These are phyloP conservation scores for Anodontia alba DNA, from an alignment of 2,888 invertebrate species.

Conservation along the genomic window DNA sequence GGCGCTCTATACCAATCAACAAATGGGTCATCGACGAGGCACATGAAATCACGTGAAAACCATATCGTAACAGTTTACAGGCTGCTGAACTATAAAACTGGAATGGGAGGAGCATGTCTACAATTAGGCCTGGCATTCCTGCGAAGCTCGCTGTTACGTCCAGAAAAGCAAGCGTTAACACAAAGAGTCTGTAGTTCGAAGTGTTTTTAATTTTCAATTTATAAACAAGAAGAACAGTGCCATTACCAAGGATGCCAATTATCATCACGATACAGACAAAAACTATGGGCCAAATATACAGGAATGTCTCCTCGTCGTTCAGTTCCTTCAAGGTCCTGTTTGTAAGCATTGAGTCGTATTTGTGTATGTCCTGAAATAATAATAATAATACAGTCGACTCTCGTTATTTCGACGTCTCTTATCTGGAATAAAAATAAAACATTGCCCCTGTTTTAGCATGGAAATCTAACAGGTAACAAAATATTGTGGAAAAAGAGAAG, in stretches of 20 bases:
- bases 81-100: neutral
- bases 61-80: constrained; percentile 15
- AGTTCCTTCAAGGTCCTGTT: neutral
- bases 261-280: constrained; percentile 1
- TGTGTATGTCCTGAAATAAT: too few relatives aligned
- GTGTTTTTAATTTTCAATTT: neutral
- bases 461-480: too few relatives aligned
- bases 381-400: too few relatives aligned
- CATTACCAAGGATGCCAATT: constrained; percentile 7
- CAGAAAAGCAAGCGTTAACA: neutral
- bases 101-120: neutral
- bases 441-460: too few relatives aligned
- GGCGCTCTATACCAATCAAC: constrained; percentile 11
- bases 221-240: neutral
- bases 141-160: neutral
- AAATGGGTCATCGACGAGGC: constrained; percentile 4
- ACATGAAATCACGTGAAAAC: neutral
- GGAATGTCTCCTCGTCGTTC: neutral
- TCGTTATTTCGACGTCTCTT: too few relatives aligned
- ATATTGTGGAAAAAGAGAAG: too few relatives aligned
- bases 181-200: constrained; percentile 14
- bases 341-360: too few relatives aligned
- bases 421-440: too few relatives aligned
- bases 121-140: constrained; percentile 1
- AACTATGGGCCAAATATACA: neutral